Evolutionary conservation across 1,140 invertebrate genomes (phyloP), one percentile per base, ranked within the genome.

Genomic region (Calosoma granatense): DNA sequence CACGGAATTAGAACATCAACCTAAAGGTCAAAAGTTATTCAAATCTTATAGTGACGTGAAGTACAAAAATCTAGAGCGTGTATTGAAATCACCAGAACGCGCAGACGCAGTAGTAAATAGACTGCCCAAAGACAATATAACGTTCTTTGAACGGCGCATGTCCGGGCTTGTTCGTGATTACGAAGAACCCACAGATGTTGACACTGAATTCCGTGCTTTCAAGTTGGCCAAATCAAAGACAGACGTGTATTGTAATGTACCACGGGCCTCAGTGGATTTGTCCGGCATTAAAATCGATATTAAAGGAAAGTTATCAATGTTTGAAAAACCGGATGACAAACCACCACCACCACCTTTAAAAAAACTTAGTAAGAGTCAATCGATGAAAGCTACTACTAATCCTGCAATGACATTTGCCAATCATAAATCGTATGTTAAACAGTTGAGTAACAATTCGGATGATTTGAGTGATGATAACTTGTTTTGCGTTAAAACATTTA

Each of bases 1-100:
- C 60, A 66, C 71, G 17, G 67, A 67, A 23, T 61, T 72, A 26
- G 68, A 71, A 36, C 64, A 71, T 59, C 64, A 71, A 55, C 60
- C 64, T 20, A 56, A 60, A 30, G 63, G 65, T n/a, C 61, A 63
- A 15, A 66, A 68, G 56, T 36, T 66, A 0, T 65, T 63, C 43
- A 60, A 65, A 54, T 70, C 68, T 0, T 63, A 63, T 14, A 68
- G 63, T 55, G 65, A 65, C 41, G 65, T 62, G 14, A 72, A 72
- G 59, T 72, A 72, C 54, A 66, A 67, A 58, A 70, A 70, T 57
- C 55, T 72, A 51, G 70, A 72, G 59, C 52, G 51, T 12, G 53
- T 60, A 2, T 61, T 71, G 22, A 71, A 70, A 63, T 58, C 54
- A 12, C 62, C 63, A 0, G 58, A 66, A 54, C 52, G 54, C 22